Conservation (phyloP, 2,888 invertebrate genomes). For the Imbricaverruca yamaguchii region DNA sequence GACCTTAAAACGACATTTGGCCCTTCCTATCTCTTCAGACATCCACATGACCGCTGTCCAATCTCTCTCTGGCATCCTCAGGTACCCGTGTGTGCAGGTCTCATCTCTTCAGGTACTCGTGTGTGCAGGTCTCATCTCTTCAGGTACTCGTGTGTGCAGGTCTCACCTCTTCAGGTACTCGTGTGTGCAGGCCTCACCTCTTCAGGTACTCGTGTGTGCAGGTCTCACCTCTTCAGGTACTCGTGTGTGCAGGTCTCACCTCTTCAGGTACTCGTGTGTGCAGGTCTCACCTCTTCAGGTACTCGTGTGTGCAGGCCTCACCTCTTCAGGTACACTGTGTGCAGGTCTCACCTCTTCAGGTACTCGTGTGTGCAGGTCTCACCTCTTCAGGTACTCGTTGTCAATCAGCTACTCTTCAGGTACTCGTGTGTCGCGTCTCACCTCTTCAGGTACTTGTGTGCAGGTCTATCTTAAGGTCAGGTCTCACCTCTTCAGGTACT, state of each 20-base stretch:
- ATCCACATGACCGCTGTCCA: no score
- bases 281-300: no score
- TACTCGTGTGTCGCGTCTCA: neutral
- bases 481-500: no score
- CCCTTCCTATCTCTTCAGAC: no score
- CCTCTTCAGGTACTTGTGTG: constrained; percentile 1
- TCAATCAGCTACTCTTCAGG: no score
- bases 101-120: constrained; percentile 10
- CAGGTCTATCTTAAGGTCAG: no score
- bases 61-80: no score
- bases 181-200: neutral
- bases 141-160: no score
- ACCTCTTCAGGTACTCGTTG: constrained; percentile 17
- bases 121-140: neutral
- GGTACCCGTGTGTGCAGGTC: neutral
- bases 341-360: neutral
- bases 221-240: constrained; percentile 6
- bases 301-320: no score
- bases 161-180: no score
- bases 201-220: neutral
- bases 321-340: no score
- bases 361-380: neutral
- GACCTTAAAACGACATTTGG: neutral
- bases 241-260: constrained; percentile 1
- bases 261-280: constrained; percentile 8